Percentiles rank a stretch among this genome's conserved stretches.
These are phyloP conservation scores for Nyleta sp. DNA, from an alignment of 2,888 invertebrate species.

Conservation along the genomic window DNA sequence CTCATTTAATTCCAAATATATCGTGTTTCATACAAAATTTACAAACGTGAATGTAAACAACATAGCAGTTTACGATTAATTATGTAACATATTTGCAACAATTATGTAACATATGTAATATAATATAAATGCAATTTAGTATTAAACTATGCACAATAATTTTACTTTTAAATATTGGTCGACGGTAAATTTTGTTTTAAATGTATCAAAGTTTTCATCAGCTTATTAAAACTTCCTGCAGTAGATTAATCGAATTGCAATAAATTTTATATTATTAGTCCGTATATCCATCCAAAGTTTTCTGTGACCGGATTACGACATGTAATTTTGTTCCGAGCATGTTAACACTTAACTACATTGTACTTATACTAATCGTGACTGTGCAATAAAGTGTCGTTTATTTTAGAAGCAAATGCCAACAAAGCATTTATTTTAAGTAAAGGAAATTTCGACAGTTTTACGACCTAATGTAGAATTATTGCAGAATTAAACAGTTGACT, in stretches of 20 bases:
- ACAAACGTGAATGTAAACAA: no score
- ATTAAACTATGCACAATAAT: no score
- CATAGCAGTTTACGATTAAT: no score
- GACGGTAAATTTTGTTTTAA: neutral
- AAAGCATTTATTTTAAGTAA: conserved; percentile 33
- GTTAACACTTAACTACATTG: conserved; percentile 29
- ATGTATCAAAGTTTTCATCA: neutral
- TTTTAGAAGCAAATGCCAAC: conserved; percentile 21
- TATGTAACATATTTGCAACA: no score
- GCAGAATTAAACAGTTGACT: conserved; percentile 30
- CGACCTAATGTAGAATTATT: conserved; percentile 37
- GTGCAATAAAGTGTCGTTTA: conserved; percentile 32
- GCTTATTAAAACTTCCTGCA: neutral
- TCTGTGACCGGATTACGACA: conserved; percentile 21
- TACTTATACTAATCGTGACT: conserved; percentile 27
- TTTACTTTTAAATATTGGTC: no score
- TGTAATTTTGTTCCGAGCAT: conserved; percentile 22
- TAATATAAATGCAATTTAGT: no score
- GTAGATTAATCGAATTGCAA: conserved; percentile 16
- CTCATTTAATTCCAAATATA: no score
- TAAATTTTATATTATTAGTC: neutral
- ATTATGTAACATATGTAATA: no score
- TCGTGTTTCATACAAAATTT: no score
- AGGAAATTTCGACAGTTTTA: conserved; percentile 33
- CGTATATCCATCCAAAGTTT: conserved; percentile 15